phyloP scores from a whole-genome alignment of 1,140 invertebrate species.

The Zelostemma sp. region DNA sequence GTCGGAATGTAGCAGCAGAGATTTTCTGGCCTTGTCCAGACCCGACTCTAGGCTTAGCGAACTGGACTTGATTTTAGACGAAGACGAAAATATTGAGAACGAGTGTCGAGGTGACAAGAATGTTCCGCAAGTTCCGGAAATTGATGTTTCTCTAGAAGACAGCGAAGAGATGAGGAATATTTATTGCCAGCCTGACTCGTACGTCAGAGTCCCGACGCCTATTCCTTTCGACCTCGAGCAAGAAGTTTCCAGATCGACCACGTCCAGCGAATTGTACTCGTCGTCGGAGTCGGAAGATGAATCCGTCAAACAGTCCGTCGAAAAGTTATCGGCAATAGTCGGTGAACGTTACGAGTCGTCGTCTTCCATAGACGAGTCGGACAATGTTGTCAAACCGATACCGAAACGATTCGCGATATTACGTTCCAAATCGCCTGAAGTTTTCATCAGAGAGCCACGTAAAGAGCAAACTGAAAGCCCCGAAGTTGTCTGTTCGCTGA shows the following conservation, averaged over 20 bases:
- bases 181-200: conserved; percentile 30
- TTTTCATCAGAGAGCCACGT: background rate
- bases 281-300: conserved; percentile 62
- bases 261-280: conserved; percentile 50
- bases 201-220: conserved; percentile 59
- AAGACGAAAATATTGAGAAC: conserved; percentile 26
- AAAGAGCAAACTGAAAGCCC: background rate
- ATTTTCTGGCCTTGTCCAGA: conserved; percentile 26
- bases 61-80: conserved; percentile 15
- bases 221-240: conserved; percentile 52
- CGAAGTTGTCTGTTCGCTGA: background rate
- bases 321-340: conserved; percentile 32
- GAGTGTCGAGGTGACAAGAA: background rate
- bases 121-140: conserved; percentile 7
- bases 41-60: conserved; percentile 55
- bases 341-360: conserved; percentile 48
- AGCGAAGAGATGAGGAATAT: conserved; percentile 26
- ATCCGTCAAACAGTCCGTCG: conserved; percentile 32
- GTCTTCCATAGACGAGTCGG: conserved; percentile 47
- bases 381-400: conserved; percentile 20
- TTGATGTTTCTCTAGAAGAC: conserved; percentile 13
- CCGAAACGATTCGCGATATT: conserved; percentile 15
- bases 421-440: conserved; percentile 42
- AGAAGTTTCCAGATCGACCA: conserved; percentile 44
- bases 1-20: conserved; percentile 56